Conservation (phyloP, 2,797 vertebrate genomes). For the Crocodylus rhombifer region DNA sequence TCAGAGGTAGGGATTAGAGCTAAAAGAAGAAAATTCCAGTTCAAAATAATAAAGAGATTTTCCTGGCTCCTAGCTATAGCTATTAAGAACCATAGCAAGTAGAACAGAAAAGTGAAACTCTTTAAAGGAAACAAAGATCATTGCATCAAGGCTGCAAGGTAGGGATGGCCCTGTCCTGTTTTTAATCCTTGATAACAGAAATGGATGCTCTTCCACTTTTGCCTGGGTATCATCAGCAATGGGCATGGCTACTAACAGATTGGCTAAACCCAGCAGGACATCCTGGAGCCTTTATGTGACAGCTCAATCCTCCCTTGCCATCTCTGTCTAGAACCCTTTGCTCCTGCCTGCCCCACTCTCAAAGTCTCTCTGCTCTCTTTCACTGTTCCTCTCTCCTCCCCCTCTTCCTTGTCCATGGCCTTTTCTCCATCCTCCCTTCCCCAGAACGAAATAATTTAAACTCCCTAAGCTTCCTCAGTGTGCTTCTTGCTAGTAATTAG, state of each 20-base stretch:
- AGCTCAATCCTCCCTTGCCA: background rate
- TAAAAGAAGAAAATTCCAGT: background rate
- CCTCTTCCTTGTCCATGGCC: background rate
- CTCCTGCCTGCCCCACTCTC: background rate
- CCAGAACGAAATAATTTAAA: background rate
- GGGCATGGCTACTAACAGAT: background rate
- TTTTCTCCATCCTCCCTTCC: background rate
- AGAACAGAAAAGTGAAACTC: background rate
- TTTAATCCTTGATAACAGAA: background rate
- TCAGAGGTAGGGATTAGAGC: background rate
- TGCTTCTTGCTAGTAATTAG: background rate
- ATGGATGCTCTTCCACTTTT: background rate
- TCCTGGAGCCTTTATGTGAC: background rate
- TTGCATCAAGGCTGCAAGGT: rapidly evolving
- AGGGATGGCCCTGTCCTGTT: background rate
- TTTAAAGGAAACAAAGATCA: background rate
- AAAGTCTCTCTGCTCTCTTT: background rate
- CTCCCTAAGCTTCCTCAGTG: background rate
- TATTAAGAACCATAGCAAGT: background rate
- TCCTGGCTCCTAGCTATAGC: background rate
- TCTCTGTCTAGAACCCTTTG: background rate
- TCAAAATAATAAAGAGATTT: background rate
- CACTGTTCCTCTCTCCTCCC: background rate
- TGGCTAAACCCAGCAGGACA: background rate
- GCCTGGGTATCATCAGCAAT: background rate